phyloP scores from a whole-genome alignment of 1,140 invertebrate genomes.

The Orius insidiosus region DNA sequence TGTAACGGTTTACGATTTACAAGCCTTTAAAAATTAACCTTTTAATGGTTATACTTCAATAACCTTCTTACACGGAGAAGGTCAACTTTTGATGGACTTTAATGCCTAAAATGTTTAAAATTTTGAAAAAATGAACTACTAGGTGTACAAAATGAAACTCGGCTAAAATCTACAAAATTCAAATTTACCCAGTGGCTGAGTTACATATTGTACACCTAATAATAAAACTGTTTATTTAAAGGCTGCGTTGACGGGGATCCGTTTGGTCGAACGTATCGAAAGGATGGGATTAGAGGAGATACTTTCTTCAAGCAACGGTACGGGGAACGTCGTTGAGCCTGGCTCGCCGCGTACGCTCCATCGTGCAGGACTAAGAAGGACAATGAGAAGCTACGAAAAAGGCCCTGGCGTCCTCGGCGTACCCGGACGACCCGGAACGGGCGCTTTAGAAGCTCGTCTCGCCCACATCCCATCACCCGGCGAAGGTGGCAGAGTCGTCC shows the following conservation, averaged over 20 bases:
- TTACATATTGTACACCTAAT: too few species aligned
- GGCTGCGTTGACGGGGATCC: conserved; percentile 28
- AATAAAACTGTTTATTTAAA: too few species aligned
- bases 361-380: conserved; percentile 4
- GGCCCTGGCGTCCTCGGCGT: conserved; percentile 26
- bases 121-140: too few species aligned
- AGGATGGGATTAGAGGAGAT: conserved; percentile 47
- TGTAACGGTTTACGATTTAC: too few species aligned
- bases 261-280: conserved; percentile 46
- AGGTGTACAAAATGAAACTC: too few species aligned
- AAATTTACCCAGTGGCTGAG: too few species aligned
- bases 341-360: conserved; percentile 3
- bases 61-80: too few species aligned
- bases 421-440: conserved; percentile 33
- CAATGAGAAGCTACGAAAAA: background rate
- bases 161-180: too few species aligned
- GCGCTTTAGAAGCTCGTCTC: conserved; percentile 28
- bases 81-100: too few species aligned
- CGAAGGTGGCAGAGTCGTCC: conserved; percentile 23
- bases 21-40: too few species aligned
- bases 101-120: too few species aligned
- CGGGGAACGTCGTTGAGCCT: conserved; percentile 26
- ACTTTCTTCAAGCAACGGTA: conserved; percentile 30
- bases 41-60: too few species aligned
- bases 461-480: conserved; percentile 20